Conservation (phyloP, 2,797 vertebrate genomes). For the Diplodus sargus region DNA sequence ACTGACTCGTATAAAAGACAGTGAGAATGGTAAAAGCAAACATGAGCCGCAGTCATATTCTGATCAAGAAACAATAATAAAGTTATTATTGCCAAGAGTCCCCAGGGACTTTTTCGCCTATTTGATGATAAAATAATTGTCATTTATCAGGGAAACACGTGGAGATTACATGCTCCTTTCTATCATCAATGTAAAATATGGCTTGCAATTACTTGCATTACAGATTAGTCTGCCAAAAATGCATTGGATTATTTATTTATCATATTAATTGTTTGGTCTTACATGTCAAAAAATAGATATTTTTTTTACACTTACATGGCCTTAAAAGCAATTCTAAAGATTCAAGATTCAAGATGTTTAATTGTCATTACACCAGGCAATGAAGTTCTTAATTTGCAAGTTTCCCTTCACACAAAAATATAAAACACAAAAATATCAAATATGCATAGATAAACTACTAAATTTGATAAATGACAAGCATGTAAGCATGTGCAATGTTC, state of each 20-base stretch:
- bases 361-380: too few relatives aligned
- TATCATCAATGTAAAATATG: background rate
- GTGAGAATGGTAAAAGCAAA: conserved; percentile 14
- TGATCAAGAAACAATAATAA: background rate
- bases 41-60: conserved; percentile 7
- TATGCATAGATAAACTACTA: too few relatives aligned
- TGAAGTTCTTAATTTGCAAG: too few relatives aligned
- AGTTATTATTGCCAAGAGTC: background rate
- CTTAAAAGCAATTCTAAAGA: background rate
- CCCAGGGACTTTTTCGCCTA: too few relatives aligned
- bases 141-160: background rate
- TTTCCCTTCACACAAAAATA: too few relatives aligned
- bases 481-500: too few relatives aligned
- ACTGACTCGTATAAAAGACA: conserved; percentile 22
- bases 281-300: background rate
- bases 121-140: background rate
- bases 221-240: background rate
- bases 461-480: too few relatives aligned
- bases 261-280: background rate
- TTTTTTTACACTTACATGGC: background rate
- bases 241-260: background rate
- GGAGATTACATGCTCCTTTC: background rate
- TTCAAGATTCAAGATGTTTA: too few relatives aligned
- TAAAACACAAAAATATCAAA: too few relatives aligned
- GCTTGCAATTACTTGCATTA: conserved; percentile 5